A percentile compares a stretch with the other conserved stretches of the same genome.
These are phyloP conservation scores for Saccostrea echinata DNA, from an alignment of 1,140 invertebrate genomes.

Conservation along the genomic window DNA sequence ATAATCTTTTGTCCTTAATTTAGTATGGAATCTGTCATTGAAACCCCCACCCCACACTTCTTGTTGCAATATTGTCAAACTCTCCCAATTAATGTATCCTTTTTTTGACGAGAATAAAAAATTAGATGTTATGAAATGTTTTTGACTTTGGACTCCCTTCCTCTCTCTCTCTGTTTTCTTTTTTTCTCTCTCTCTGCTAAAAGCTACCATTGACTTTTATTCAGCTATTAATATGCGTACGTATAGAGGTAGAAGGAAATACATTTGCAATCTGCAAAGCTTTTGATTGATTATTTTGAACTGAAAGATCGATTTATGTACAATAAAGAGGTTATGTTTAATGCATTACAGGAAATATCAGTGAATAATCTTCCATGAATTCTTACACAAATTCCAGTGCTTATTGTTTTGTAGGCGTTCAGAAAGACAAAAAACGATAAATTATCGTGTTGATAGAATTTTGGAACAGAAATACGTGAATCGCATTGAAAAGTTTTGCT, in stretches of 20 bases:
- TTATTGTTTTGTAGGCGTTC: slow-evolving; percentile 22
- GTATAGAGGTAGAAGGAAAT: background rate
- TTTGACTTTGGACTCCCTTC: too few species aligned
- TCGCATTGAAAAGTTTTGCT: background rate
- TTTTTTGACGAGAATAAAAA: too few species aligned
- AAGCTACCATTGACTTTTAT: background rate
- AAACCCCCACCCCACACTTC: too few species aligned
- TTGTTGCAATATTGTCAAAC: too few species aligned
- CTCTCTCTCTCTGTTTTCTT: background rate
- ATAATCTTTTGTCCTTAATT: too few species aligned
- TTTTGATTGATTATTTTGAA: slow-evolving; percentile 7
- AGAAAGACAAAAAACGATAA: background rate
- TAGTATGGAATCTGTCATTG: too few species aligned
- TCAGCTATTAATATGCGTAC: background rate
- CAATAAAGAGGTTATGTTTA: background rate
- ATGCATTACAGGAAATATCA: slow-evolving; percentile 28
- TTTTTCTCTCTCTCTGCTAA: background rate
- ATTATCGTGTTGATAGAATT: background rate
- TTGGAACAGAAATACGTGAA: background rate
- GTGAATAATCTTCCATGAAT: background rate
- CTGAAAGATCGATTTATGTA: slow-evolving; percentile 11
- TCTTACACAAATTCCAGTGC: background rate
- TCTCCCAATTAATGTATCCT: too few species aligned
- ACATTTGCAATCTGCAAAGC: background rate
- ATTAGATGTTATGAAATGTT: too few species aligned